Conservation (phyloP, 2,113 vertebrate species). For the Laticauda colubrina region DNA sequence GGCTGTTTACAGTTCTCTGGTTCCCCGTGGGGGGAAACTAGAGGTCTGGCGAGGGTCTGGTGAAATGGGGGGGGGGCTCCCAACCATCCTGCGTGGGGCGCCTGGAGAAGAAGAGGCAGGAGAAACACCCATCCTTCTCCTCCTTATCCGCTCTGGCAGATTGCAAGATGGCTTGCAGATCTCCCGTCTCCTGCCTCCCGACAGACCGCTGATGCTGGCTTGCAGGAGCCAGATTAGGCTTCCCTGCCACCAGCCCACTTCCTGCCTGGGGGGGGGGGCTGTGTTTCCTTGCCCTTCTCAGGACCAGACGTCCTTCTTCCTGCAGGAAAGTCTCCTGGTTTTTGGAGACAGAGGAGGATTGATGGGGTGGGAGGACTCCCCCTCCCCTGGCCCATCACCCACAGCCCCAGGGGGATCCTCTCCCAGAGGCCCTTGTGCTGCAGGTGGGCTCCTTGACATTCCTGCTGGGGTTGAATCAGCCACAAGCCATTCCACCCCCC, state of each 20-base stretch:
- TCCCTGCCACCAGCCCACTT: background rate
- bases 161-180: background rate
- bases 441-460: background rate
- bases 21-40: background rate
- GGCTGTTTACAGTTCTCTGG: background rate
- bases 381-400: background rate
- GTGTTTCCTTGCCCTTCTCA: background rate
- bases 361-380: background rate
- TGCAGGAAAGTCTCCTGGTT: background rate
- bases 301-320: background rate
- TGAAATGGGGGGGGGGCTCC: background rate
- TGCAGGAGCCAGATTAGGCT: background rate
- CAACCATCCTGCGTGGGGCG: background rate
- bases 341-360: background rate
- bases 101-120: background rate
- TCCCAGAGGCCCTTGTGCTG: background rate
- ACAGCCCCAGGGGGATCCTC: background rate
- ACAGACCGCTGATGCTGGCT: background rate
- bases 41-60: background rate
- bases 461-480: background rate
- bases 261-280: background rate
- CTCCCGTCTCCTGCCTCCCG: background rate
- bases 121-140: background rate
- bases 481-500: accelerated
- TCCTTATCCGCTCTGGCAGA: background rate